phyloP scores from a whole-genome alignment of 2,113 vertebrate genomes.

The Grallaria varia region DNA sequence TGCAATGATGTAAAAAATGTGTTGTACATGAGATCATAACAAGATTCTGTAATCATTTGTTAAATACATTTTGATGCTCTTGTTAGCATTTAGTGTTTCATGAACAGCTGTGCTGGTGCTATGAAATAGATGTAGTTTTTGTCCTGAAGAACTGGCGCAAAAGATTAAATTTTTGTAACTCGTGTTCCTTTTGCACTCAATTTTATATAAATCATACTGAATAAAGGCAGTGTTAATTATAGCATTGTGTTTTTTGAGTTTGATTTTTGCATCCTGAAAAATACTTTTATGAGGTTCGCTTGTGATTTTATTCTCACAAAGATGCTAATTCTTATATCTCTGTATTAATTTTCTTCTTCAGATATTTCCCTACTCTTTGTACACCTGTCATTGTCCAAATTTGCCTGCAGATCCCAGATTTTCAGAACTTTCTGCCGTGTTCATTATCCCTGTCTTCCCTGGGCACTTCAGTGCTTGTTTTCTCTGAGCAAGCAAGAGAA shows the following conservation, averaged over 20 bases:
- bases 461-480: not conserved
- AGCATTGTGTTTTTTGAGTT: not conserved
- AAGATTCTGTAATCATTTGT: not conserved
- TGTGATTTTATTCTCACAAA: not conserved
- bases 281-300: not conserved
- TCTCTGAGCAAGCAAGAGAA: not conserved
- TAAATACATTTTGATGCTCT: not conserved
- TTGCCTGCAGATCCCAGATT: not conserved
- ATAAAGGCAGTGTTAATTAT: not conserved
- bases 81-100: not conserved
- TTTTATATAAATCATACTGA: not conserved
- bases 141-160: not conserved
- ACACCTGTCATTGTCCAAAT: not conserved
- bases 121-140: not conserved
- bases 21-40: not conserved
- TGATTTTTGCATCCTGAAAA: not conserved
- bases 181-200: not conserved
- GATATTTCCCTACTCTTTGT: not conserved
- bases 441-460: not conserved
- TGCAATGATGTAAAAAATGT: not conserved
- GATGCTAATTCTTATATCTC: not conserved
- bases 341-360: not conserved
- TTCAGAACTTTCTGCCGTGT: not conserved
- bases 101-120: not conserved
- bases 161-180: not conserved